Percentiles rank a stretch among this genome's conserved stretches.
These are phyloP conservation scores for Andrena marginata DNA, from an alignment of 2,888 invertebrate species.

Conservation along the genomic window DNA sequence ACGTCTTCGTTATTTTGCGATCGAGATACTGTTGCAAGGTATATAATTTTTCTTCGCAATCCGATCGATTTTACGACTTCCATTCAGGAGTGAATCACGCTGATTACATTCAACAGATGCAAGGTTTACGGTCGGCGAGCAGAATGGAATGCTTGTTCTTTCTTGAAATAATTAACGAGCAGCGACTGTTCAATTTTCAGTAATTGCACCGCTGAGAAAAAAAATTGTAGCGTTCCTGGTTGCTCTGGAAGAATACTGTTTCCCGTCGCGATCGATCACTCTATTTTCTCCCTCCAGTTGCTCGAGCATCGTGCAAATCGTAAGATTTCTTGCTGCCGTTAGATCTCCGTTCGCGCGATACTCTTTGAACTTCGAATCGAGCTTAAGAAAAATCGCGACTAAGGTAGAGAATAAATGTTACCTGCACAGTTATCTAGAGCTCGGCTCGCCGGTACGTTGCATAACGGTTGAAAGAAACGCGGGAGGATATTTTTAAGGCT, in stretches of 20 bases:
- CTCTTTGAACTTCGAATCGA: no score
- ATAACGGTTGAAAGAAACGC: constrained; percentile 15
- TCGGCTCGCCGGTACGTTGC: constrained; percentile 3
- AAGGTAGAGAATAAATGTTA: not conserved
- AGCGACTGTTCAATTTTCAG: not conserved
- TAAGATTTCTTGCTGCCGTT: no score
- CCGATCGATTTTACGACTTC: not conserved
- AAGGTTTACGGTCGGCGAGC: not conserved
- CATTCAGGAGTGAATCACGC: constrained; percentile 5
- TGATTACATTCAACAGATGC: not conserved
- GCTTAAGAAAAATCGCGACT: not conserved
- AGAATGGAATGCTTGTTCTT: not conserved
- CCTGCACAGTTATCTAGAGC: not conserved
- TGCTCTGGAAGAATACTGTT: constrained; percentile 9
- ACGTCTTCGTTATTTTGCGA: not conserved
- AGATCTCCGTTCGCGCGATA: no score
- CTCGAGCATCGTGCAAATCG: not conserved
- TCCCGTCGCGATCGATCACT: not conserved
- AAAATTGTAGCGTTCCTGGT: not conserved
- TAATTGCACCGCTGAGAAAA: not conserved
- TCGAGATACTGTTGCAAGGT: not conserved
- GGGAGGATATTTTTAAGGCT: not conserved
- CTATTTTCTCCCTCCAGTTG: not conserved
- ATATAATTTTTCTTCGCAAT: not conserved
- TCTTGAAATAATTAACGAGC: not conserved